phyloP scores from a whole-genome alignment of 2,797 vertebrate species.

The Malurus splendens region DNA sequence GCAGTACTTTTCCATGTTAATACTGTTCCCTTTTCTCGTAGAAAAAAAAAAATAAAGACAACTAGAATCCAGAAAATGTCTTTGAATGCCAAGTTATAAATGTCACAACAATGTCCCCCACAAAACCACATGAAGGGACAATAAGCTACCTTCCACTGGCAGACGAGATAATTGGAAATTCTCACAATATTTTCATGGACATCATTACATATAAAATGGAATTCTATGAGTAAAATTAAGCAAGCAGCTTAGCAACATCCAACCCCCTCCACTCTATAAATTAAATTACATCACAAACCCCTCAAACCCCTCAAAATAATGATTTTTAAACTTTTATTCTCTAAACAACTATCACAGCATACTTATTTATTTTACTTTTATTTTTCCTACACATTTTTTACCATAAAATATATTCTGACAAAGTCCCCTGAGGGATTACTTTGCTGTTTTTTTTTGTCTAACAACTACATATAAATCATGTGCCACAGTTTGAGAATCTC shows the following conservation, averaged over 20 bases:
- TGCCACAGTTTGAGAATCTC: background rate
- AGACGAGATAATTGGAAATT: background rate
- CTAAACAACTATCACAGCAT: background rate
- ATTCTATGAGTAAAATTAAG: background rate
- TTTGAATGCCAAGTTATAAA: background rate
- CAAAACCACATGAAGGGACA: background rate
- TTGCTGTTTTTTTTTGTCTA: background rate
- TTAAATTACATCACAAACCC: background rate
- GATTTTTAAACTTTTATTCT: background rate
- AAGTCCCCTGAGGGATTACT: background rate
- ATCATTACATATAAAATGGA: background rate
- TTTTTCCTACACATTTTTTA: background rate
- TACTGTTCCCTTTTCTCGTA: background rate
- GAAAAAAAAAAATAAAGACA: background rate
- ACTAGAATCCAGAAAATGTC: background rate
- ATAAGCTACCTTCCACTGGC: background rate
- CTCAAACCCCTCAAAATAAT: rapidly evolving
- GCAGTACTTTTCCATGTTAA: background rate
- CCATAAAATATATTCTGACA: background rate
- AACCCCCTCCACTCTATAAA: background rate
- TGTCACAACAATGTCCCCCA: background rate
- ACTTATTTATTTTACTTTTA: background rate
- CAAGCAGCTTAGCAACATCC: background rate
- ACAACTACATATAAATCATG: background rate
- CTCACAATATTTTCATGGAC: background rate